Base-by-base conservation (phyloP, 2,888 invertebrate species). In the Agonum fuliginosum region DNA sequence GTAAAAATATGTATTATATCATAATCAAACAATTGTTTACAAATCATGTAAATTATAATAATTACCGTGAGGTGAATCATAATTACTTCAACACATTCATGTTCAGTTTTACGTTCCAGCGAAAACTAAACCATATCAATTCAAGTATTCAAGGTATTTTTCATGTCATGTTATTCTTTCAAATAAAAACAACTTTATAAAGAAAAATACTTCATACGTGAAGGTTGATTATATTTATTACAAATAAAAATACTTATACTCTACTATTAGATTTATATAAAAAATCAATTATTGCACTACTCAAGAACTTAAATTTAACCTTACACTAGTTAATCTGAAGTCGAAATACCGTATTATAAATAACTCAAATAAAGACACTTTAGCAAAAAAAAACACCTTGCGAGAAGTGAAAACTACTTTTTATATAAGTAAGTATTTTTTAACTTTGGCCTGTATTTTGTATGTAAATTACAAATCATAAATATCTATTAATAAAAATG, bases 261-360 rank as follows among this genome's bases (percentile, higher is more conserved):
- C n/a, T 1, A 37, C n/a, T n/a, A n/a, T n/a, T n/a, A n/a, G n/a
- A n/a, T n/a, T n/a, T n/a, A n/a, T n/a, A n/a, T n/a, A n/a, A n/a
- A n/a, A n/a, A n/a, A n/a, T n/a, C n/a, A n/a, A n/a, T n/a, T n/a
- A n/a, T n/a, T n/a, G n/a, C n/a, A n/a, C n/a, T n/a, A n/a, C 37
- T n/a, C 37, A 12, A 37, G n/a, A 37, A 8, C 12, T 51, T 51
- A 30, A 30, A 30, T 30, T 30, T 27, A 34, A 30, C 58, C 30
- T 30, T 27, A 62, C 30, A 27, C 58, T 30, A 48, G 14, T 27
- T 54, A 62, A 54, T 54, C 54, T 37, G 37, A 10, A 27, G 22
- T 12, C 54, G 54, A 54, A 54, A 62, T 62, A 17, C 27, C 10
- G 30, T 14, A 62, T 54, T 54, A 54, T 62, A 62, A 62, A 62